phyloP scores from a whole-genome alignment of 1,140 invertebrate genomes.

The Eurosta solidaginis region DNA sequence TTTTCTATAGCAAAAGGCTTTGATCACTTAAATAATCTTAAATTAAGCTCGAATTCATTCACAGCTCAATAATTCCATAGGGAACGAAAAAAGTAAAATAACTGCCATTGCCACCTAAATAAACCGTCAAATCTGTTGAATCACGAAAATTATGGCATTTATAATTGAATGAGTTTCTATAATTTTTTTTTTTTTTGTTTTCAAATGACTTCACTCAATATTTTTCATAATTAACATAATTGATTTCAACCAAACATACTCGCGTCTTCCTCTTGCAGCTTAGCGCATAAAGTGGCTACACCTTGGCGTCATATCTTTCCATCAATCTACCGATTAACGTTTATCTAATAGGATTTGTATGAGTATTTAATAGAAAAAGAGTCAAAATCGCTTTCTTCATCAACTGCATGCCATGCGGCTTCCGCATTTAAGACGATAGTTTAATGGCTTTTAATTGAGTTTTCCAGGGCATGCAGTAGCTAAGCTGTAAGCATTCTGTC shows the following conservation, averaged over 20 bases:
- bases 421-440: neutral
- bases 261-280: neutral
- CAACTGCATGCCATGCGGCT: neutral
- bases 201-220: neutral
- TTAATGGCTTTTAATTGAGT: conserved; percentile 5
- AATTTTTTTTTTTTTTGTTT: neutral
- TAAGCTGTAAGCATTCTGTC: neutral
- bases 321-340: neutral
- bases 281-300: neutral
- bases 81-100: too few relatives aligned
- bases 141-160: neutral
- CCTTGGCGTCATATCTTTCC: neutral
- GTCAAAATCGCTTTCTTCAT: neutral
- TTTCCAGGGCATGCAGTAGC: conserved; percentile 4
- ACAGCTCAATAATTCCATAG: too few relatives aligned
- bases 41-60: too few relatives aligned
- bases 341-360: neutral
- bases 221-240: neutral
- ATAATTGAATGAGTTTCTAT: neutral
- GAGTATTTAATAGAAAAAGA: neutral
- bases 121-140: too few relatives aligned
- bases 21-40: too few relatives aligned
- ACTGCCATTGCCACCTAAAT: too few relatives aligned
- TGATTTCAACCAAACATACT: neutral
- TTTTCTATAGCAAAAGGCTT: too few relatives aligned